These are phyloP conservation scores for Aurelia sp. DNA, from an alignment of 30 jellyfish, hydroid and myxozoan genomes.

Conservation along the genomic window DNA sequence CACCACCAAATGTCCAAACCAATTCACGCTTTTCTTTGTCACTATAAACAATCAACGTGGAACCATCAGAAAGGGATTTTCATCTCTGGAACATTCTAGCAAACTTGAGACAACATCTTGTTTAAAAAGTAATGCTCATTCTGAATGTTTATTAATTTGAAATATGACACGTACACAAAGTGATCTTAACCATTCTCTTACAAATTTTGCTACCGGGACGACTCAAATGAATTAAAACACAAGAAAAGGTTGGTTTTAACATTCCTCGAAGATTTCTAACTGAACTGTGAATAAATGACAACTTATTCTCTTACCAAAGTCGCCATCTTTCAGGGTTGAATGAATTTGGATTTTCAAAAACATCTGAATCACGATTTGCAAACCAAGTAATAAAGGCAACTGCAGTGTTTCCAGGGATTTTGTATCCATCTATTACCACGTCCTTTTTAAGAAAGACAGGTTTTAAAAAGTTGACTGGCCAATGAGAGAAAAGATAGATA, in stretches of 20 bases:
- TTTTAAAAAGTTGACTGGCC: not conserved
- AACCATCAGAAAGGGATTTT: not conserved
- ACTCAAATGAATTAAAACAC: too few relatives aligned
- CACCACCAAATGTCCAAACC: constrained; percentile 95
- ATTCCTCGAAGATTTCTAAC: too few relatives aligned
- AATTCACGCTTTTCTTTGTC: constrained; percentile 47
- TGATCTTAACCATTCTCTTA: too few relatives aligned
- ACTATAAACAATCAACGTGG: constrained; percentile 13
- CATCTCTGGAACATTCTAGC: too few relatives aligned
- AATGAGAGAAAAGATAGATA: too few relatives aligned
- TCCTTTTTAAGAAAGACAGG: constrained; percentile 32
- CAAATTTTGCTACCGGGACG: too few relatives aligned
- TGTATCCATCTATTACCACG: constrained; percentile 74
- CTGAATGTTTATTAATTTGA: too few relatives aligned
- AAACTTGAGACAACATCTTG: too few relatives aligned
- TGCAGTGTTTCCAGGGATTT: constrained; percentile 48
- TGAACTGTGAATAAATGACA: not conserved
- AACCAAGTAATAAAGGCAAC: constrained; percentile 81
- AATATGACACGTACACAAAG: too few relatives aligned
- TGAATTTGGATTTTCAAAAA: constrained; percentile 44
- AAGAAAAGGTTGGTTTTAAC: too few relatives aligned
- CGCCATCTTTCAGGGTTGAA: constrained; percentile 86
- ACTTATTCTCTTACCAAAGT: constrained; percentile 15
- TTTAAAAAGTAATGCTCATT: too few relatives aligned
- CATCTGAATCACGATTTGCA: constrained; percentile 82